Base-by-base conservation (phyloP, 1,140 invertebrate species). In the Calycopis cecrops region DNA sequence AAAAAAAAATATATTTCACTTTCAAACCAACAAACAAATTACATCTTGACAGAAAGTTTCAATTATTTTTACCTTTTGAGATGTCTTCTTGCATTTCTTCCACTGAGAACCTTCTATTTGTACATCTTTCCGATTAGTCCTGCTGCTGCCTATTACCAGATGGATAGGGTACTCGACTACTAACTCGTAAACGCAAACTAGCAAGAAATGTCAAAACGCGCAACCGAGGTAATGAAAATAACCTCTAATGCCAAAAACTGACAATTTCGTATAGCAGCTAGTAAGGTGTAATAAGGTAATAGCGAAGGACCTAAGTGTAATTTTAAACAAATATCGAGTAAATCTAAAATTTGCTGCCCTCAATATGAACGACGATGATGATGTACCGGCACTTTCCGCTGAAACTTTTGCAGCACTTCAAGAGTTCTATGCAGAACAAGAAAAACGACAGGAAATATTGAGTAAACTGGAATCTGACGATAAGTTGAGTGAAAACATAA, bases 341-440 rank as follows among this genome's bases (percentile, higher is more conserved):
- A 18, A 47, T 12, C 28, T 16, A n/a, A 33, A n/a, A 34, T 33
- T 12, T 14, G 7, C 16, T 67, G 58, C 48, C n/a, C 52, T 57
- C 18, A 55, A 34, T 8, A 79, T 73, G 68, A 70, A 73, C 37
- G 83, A 85, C 12, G 91, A 92, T 63, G 93, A 94, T 59, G 93
- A 96, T 64, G 71, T 90, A 0, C 90, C 92, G 2, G 76, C 88
- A 59, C 85, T 97, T 10, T 94, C 94, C 10, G 88, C 91, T 1
- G 91, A 93, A 63, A 93, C 96, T 7, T 88, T 97, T 61, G 90
- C 90, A 52, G 94, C 94, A 11, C 82, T 98, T 0, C 90, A 95
- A 69, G 93, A 97, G 79, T 97, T 97, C 87, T 93, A 95, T 59
- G 66, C 79, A 16, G 95, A 97, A 75, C 91, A 93, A 70, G 79